Base-by-base conservation (phyloP, 2,797 vertebrate species). In the Podarcis lilfordi region DNA sequence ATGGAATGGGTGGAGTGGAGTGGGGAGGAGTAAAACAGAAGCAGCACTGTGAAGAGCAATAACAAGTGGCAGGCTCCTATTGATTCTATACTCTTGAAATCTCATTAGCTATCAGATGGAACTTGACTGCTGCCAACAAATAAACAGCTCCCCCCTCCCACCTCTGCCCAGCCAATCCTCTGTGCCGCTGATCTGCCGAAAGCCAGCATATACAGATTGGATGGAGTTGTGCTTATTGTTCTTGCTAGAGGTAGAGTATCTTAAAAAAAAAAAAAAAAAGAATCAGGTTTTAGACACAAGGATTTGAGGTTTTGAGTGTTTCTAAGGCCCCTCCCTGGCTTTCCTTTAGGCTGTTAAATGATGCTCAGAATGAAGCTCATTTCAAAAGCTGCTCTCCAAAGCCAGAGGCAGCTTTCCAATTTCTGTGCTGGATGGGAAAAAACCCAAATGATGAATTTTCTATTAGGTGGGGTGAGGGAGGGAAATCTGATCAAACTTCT, bases 371-470 rank as follows among this genome's bases (percentile, higher is more conserved):
- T 86, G 96, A 97, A 95, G 84, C 91, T 94, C 93, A 96, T 95
- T 97, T 97, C 95, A 95, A 93, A 95, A 93, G 80, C 81, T 95
- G 96, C 95, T 97, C 97, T 91, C 93, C 84, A 92, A 97, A 96
- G 88, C 71, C 96, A 0, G 86, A 97, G 94, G 96, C 95, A 23
- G 96, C 97, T 91, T 94, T 97, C 92, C 96, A 96, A 2, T 96
- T 64, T 95, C 92, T 96, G 95, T 87, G 92, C 77, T 83, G 97
- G 97, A 85, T 83, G 97, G 97, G 85, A 95, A 80, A 96, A 94
- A 2, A 91, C 80, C 82, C 97, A 88, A 96, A 91, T 86, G 93
- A 96, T 78, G 96, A 97, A 74, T 95, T 97, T 96, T 93, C 83
- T 86, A 45, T 13, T 13, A 61, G 69, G 21, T 8, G 35, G 13